These are phyloP conservation scores for Luffia ferchaultella DNA, from an alignment of 2,888 invertebrate species.

Conservation along the genomic window DNA sequence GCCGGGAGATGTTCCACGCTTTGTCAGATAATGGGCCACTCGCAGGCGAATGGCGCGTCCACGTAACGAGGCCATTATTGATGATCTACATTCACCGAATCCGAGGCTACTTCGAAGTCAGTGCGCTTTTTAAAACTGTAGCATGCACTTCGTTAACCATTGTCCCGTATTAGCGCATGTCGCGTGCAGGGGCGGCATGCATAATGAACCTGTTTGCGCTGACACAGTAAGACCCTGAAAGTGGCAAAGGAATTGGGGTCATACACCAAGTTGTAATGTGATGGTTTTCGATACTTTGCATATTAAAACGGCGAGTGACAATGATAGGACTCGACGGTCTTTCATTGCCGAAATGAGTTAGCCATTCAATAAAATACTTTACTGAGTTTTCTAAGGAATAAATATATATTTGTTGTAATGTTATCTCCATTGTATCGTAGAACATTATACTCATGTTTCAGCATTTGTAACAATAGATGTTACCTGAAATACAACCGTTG, in stretches of 20 bases:
- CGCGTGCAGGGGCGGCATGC: background rate
- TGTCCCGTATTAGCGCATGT: slow-evolving; percentile 11
- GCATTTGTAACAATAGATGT: background rate
- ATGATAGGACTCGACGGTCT: no score
- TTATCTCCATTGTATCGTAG: background rate
- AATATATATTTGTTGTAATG: no score
- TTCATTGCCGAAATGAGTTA: no score
- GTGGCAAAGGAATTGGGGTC: background rate
- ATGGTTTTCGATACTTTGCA: background rate
- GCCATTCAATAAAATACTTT: no score
- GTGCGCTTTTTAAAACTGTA: slow-evolving; percentile 19
- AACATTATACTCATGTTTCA: background rate
- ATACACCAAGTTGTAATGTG: background rate
- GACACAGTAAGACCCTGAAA: background rate
- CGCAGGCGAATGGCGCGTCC: slow-evolving; percentile 16
- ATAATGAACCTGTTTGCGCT: background rate
- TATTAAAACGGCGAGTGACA: no score
- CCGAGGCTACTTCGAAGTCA: background rate
- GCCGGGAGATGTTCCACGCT: slow-evolving; percentile 20
- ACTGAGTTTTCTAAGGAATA: no score
- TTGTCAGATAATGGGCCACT: slow-evolving; percentile 16
- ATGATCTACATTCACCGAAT: background rate
- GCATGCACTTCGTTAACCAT: slow-evolving; percentile 17
- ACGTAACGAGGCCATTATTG: slow-evolving; percentile 16
- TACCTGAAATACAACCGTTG: no score